Conservation (phyloP, 2,113 vertebrate species). For the Chlamydotis undulata region DNA sequence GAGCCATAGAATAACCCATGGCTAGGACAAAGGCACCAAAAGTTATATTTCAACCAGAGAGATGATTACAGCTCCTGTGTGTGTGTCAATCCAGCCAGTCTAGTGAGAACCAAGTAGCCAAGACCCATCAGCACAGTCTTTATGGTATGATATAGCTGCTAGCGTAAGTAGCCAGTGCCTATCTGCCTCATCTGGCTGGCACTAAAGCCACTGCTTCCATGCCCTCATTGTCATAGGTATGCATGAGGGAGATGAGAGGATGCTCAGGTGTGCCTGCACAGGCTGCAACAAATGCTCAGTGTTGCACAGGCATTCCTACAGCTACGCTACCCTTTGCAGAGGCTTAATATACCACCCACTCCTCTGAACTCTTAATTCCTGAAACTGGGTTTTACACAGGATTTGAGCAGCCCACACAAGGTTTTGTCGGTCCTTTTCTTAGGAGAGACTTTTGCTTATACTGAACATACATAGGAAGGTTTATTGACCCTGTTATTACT, state of each 20-base stretch:
- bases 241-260: not conserved
- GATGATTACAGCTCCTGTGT: not conserved
- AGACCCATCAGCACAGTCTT: not conserved
- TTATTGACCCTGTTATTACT: constrained; percentile 13
- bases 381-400: not conserved
- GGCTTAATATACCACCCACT: not conserved
- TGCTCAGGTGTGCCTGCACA: not conserved
- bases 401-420: not conserved
- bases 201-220: not conserved
- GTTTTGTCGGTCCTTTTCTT: not conserved
- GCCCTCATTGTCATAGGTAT: not conserved
- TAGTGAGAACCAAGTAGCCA: not conserved
- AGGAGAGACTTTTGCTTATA: not conserved
- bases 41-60: not conserved
- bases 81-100: not conserved
- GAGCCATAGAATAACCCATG: not conserved
- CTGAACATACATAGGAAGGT: not conserved
- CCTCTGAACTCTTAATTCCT: not conserved
- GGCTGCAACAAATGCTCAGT: not conserved
- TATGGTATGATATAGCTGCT: not conserved
- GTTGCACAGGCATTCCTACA: not conserved
- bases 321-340: not conserved
- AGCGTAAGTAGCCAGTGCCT: not conserved
- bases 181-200: not conserved
- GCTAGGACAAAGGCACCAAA: not conserved